Evolutionary conservation across 2,888 invertebrate species (phyloP).

Genomic region (Diarsia rubi): DNA sequence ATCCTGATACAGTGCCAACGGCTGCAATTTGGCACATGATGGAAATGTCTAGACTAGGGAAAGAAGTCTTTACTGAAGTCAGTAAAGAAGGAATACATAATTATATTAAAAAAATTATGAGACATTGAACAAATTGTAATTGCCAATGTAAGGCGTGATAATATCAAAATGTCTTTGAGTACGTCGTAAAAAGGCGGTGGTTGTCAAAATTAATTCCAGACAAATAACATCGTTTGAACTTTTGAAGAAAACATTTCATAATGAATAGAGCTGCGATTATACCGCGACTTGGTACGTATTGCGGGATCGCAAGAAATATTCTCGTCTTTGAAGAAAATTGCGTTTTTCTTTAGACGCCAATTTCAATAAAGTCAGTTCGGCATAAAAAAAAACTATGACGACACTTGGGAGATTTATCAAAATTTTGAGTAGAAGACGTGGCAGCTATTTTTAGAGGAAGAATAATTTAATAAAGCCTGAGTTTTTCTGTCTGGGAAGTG

Average conservation of each 20-base stretch:
- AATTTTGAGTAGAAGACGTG: neutral
- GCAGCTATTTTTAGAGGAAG: neutral
- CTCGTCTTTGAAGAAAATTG: neutral
- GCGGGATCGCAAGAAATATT: neutral
- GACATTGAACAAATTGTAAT: neutral
- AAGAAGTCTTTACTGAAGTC: no score
- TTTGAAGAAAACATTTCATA: neutral
- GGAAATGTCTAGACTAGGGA: conserved; percentile 43
- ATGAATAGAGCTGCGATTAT: neutral
- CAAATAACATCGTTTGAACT: neutral
- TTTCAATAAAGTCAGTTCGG: neutral
- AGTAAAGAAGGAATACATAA: conserved; percentile 13
- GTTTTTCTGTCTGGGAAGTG: neutral
- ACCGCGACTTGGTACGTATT: neutral
- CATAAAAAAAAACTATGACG: neutral
- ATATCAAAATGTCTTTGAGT: neutral
- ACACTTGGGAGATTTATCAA: neutral
- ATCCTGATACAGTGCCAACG: conserved; percentile 66
- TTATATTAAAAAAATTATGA: neutral
- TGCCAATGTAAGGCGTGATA: neutral
- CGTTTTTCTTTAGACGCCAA: conserved; percentile 5
- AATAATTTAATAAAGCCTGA: neutral
- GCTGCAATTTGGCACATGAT: conserved; percentile 63
- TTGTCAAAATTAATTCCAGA: neutral
- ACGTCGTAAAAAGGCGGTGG: neutral